These are phyloP conservation scores for Ursus arctos DNA, from an alignment of 2,113 vertebrate species.

Conservation along the genomic window DNA sequence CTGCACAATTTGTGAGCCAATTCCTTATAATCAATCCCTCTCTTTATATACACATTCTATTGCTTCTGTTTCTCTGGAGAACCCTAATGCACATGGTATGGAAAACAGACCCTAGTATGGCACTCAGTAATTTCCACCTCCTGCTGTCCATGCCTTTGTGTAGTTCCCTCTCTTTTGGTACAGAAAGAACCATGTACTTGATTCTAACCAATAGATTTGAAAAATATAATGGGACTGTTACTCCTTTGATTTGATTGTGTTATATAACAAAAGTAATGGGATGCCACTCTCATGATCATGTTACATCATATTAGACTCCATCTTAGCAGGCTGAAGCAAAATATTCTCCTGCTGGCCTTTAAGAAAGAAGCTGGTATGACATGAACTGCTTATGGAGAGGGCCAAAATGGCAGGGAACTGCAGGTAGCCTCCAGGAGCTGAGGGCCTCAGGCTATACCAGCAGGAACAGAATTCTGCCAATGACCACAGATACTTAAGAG, in stretches of 20 bases:
- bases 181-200: not conserved
- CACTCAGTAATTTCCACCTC: not conserved
- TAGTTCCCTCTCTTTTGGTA: no score
- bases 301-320: not conserved
- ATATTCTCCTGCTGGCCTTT: not conserved
- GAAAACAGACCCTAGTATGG: no score
- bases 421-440: not conserved
- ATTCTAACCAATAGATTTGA: not conserved
- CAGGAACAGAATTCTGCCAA: not conserved
- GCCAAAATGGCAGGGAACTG: not conserved
- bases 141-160: not conserved
- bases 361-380: not conserved
- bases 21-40: no score
- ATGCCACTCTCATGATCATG: not conserved
- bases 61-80: no score
- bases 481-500: not conserved
- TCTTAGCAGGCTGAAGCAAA: not conserved
- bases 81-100: no score
- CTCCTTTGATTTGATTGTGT: not conserved
- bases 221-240: not conserved
- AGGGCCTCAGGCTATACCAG: not conserved
- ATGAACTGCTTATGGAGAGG: not conserved
- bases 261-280: not conserved
- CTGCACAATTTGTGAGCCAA: not conserved
- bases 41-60: no score